phyloP scores from a whole-genome alignment of 2,888 invertebrate species.

The Tipula unca region DNA sequence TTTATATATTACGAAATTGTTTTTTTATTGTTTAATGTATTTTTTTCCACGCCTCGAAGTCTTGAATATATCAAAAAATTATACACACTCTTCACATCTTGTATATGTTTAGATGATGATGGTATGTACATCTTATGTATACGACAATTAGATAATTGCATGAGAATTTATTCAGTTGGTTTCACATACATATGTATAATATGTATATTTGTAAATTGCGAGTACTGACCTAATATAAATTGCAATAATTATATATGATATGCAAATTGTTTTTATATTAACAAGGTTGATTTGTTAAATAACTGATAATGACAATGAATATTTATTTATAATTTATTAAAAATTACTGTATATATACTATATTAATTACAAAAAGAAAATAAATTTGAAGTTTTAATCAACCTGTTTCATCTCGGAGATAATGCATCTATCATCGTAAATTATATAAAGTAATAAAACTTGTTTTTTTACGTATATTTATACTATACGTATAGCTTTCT shows the following conservation, averaged over 20 bases:
- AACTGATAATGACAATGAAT: neutral
- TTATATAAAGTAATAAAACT: neutral
- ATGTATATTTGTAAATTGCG: neutral
- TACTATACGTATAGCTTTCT: neutral
- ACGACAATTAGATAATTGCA: neutral
- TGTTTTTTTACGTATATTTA: neutral
- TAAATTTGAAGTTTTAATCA: neutral
- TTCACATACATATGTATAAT: neutral
- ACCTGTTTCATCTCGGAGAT: neutral
- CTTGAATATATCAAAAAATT: neutral
- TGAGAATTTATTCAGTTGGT: neutral
- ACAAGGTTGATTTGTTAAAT: neutral
- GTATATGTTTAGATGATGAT: neutral
- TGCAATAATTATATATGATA: neutral
- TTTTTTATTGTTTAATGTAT: neutral
- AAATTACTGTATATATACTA: neutral
- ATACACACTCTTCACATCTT: neutral
- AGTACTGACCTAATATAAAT: neutral
- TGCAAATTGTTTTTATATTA: neutral
- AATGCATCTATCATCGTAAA: neutral
- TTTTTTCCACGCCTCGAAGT: neutral
- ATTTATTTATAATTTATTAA: neutral
- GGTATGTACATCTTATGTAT: neutral
- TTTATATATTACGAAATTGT: neutral
- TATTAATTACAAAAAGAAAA: neutral